These are phyloP conservation scores for Spermophilus dauricus DNA, from an alignment of 2,113 vertebrate species.

Conservation along the genomic window DNA sequence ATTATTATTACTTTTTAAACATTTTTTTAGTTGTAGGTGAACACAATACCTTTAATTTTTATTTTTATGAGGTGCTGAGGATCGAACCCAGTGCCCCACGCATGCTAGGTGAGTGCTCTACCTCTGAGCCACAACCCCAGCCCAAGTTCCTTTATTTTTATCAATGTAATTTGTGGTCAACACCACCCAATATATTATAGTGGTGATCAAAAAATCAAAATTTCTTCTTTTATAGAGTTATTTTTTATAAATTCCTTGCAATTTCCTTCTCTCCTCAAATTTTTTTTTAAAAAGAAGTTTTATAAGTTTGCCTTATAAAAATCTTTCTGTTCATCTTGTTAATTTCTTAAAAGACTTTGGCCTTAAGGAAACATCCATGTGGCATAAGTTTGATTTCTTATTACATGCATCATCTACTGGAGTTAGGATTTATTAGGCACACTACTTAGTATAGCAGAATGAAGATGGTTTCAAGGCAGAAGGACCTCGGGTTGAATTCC, in stretches of 20 bases:
- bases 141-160: background rate
- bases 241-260: constrained; percentile 82
- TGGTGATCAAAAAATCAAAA: constrained; percentile 67
- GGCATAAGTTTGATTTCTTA: constrained; percentile 76
- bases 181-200: constrained; percentile 48
- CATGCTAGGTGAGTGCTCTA: too few relatives aligned
- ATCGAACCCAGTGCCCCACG: too few relatives aligned
- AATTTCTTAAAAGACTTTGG: constrained; percentile 59
- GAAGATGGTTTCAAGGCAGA: background rate
- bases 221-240: constrained; percentile 76
- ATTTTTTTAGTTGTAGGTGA: too few relatives aligned
- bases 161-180: constrained; percentile 42
- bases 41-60: too few relatives aligned
- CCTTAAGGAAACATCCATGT: constrained; percentile 73
- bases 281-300: constrained; percentile 72
- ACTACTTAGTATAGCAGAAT: background rate
- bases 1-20: too few relatives aligned
- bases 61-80: too few relatives aligned
- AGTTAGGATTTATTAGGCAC: background rate
- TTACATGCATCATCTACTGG: constrained; percentile 8
- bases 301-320: constrained; percentile 38
- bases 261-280: constrained; percentile 59
- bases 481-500: background rate
- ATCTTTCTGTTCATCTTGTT: constrained; percentile 37
- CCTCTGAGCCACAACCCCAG: too few relatives aligned